A percentile compares a stretch with the other conserved stretches of the same genome.
Evolutionary conservation across 2,797 vertebrate genomes (phyloP).

Genomic region (Fratercula arctica): DNA sequence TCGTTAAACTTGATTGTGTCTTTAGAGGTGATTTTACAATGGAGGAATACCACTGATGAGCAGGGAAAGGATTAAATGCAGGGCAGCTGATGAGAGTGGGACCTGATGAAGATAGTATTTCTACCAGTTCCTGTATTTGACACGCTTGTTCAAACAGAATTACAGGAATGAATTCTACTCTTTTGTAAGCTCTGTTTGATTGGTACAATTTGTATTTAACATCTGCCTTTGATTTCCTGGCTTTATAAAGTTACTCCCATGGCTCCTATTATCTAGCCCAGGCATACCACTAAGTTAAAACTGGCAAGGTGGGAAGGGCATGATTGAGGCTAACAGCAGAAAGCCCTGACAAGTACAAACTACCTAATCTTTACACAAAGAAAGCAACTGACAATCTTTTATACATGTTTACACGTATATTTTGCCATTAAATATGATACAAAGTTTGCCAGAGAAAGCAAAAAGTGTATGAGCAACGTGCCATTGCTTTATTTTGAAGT

Average conservation of each 20-base stretch:
- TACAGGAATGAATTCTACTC: slow-evolving; percentile 1
- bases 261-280: slow-evolving; percentile 6
- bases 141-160: slow-evolving; percentile 8
- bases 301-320: neutral
- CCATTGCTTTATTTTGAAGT: neutral
- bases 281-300: neutral
- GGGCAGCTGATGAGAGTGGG: slow-evolving; percentile 17
- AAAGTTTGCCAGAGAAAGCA: neutral
- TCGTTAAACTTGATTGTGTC: slow-evolving; percentile 31
- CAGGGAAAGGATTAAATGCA: slow-evolving; percentile 27
- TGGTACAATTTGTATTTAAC: slow-evolving; percentile 55
- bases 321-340: neutral
- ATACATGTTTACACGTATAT: neutral
- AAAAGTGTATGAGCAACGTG: neutral
- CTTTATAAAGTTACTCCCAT: slow-evolving; percentile 15
- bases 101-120: slow-evolving; percentile 19
- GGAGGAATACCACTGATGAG: slow-evolving; percentile 5
- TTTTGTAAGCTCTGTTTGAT: slow-evolving; percentile 35
- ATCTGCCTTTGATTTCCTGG: slow-evolving; percentile 46
- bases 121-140: neutral
- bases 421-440: slow-evolving; percentile 4
- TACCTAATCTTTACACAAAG: slow-evolving; percentile 13
- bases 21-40: slow-evolving; percentile 32
- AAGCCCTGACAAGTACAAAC: neutral
- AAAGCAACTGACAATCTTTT: neutral